Evolutionary conservation across 1,140 invertebrate genomes (phyloP), one percentile per base, ranked within the genome.

Genomic region (Drosophila ironensis): DNA sequence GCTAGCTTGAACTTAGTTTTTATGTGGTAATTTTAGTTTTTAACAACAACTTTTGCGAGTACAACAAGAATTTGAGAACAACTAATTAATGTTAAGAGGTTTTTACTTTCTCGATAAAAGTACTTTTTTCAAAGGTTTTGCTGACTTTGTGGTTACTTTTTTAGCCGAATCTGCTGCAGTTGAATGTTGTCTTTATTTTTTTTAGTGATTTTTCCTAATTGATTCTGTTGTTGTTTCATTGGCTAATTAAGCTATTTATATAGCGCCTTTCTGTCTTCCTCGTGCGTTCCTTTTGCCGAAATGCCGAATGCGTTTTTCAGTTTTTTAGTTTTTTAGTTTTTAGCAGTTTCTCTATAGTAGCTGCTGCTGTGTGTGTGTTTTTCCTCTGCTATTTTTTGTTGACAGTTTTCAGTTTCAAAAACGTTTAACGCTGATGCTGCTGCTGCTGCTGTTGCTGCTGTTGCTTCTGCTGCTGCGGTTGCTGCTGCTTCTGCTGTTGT

Each of bases 241-340:
- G 67, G 77, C 77, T 82, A 82, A 82, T 82, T 82, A 82, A 71
- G 61, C 53, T 82, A 70, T 82, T 73, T 82, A 60, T 72, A 82
- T 63, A 77, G 48, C 45, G 61, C 12, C 59, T 64, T 63, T 63
- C 35, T 16, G 33, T 37, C 33, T 37, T 37, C 33, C 41, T 44
- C 41, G 12, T 37, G 14, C 33, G 33, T 16, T 37, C 53, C 48
- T 16, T 11, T 12, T 38, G 48, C 7, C 59, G 41, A 63, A 64
- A 63, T 64, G 57, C 60, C 60, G 60, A 64, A 48, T 63, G 44
- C 47, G 41, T 61, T 59, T 50, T 50, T 37, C 16, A 37, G 33
- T 37, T 12, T 35, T n/a, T 17, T 17, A 37, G 33, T 37, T 37
- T 22, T 5, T 37, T 28, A 24, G 25, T 40, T 69, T 14, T 33